A percentile compares a stretch with the other conserved stretches of the same genome.
Evolutionary conservation across 2,888 invertebrate species (phyloP).

Genomic region (Gastracanthus pulcherrimus): DNA sequence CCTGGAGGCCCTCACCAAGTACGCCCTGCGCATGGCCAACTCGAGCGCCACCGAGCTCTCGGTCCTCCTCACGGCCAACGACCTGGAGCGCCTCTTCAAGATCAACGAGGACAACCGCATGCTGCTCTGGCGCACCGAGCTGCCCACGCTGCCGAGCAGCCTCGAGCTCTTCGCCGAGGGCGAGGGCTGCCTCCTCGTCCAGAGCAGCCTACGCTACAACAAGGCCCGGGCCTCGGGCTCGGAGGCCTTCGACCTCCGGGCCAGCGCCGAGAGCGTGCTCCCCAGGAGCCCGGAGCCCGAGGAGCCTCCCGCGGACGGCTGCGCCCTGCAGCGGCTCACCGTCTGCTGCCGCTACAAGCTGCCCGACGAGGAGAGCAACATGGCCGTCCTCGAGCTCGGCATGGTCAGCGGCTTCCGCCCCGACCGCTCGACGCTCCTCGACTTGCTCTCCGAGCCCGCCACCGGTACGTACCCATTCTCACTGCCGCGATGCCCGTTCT

Average conservation of each 20-base stretch:
- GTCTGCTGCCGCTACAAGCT: constrained; percentile 72
- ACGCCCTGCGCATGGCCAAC: constrained; percentile 77
- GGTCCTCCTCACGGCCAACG: constrained; percentile 76
- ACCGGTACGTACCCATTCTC: constrained; percentile 74
- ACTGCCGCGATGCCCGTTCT: neutral
- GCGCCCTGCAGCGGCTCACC: constrained; percentile 76
- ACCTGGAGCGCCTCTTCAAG: constrained; percentile 76
- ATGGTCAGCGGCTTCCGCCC: constrained; percentile 83
- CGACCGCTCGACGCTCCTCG: constrained; percentile 80
- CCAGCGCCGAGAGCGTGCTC: constrained; percentile 75
- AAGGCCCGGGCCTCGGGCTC: constrained; percentile 77
- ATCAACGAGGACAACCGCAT: constrained; percentile 78
- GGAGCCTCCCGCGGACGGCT: constrained; percentile 75
- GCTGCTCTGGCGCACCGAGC: constrained; percentile 76
- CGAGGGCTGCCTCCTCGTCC: constrained; percentile 80
- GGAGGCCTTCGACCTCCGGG: constrained; percentile 79
- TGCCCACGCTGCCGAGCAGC: constrained; percentile 77
- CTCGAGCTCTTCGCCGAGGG: constrained; percentile 79
- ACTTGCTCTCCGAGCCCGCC: constrained; percentile 77
- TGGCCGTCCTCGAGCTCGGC: constrained; percentile 80
- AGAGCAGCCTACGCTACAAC: constrained; percentile 79
- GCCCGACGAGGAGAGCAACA: constrained; percentile 79
- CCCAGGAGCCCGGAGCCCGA: neutral
- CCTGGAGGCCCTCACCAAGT: constrained; percentile 81
- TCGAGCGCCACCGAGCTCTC: constrained; percentile 76